Evolutionary conservation across 2,113 vertebrate genomes (phyloP), one percentile per base, ranked within the genome.

Genomic region (Apus apus): DNA sequence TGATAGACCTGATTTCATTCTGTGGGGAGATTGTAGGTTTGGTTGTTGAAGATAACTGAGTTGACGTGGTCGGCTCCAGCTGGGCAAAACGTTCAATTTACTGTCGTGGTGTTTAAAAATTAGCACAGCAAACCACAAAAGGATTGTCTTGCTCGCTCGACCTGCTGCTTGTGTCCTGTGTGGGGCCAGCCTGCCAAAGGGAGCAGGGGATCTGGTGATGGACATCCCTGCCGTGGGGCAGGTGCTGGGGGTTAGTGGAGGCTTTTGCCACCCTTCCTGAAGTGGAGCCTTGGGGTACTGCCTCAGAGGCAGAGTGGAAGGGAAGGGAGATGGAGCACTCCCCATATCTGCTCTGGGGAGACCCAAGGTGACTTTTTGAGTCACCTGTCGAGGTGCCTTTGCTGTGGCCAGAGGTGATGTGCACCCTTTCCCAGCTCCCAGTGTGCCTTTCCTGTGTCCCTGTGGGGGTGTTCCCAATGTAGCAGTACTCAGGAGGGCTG

Each of bases 41-140:
- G 93, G 87, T 60, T 93, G 90, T 74, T 95, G 14, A 71, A 97
- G 95, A 94, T 96, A 95, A 85, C 73, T 6, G 54, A 43, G 87
- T 73, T 86, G 76, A 89, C 25, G 19, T 4, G 77, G 67, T 15
- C n/a, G 64, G 71, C 85, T 93, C 29, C 71, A 60, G 82, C 66
- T 76, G 80, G 48, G 89, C 29, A n/a, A 15, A 76, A 61, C 19
- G 27, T 50, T 48, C 46, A 4, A 0, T 62, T 86, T 62, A 1
- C 34, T 71, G 3, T 62, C 5, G 2, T 1, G 36, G 5, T 25
- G 65, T 91, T 91, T 94, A 36, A 91, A 84, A 75, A 50, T 36
- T 7, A 36, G 56, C 71, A 15, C 32, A 29, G 65, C 19, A 3
- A 26, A 1, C 45, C 5, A 26, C 54, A 21, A 34, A 34, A 15